Evolutionary conservation across 2,113 vertebrate genomes (phyloP), one percentile per base, ranked within the genome.

Genomic region (Hippocampus abdominalis): DNA sequence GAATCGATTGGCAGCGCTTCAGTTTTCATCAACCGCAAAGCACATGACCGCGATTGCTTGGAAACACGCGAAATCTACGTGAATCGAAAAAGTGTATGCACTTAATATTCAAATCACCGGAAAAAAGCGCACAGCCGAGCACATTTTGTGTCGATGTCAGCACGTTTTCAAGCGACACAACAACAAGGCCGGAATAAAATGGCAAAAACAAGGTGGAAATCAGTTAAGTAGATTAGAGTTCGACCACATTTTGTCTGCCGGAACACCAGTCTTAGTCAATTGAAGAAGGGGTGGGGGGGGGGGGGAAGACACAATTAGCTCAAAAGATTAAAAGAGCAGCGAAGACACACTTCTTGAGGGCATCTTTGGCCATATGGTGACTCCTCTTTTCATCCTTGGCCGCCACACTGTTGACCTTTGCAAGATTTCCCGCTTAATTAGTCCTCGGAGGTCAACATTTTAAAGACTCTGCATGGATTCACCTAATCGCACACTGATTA

Each of bases 301-400:
- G 36, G 66, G 66, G 68, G 18, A 70, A 66, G 46, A 77, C 74
- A 78, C 75, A 87, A 89, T 91, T 90, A 87, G 89, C 89, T 86
- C 82, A 75, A 83, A 71, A 89, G 91, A 90, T 89, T 89, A 89
- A 92, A 91, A 90, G 84, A 90, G 88, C 90, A 91, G 84, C 76
- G 76, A 88, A 87, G 89, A 90, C 75, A 77, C 80, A 79, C 72
- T 87, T 76, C 81, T 82, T 69, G 82, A 68, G 78, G 68, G 66
- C 80, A 87, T 84, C 72, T 84, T 82, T 64, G 68, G 81, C 85
- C 92, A 93, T 88, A 91, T 93, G 92, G 89, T 85, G 86, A 78
- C 88, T 81, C 80, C 89, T 85, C 81, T 91, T 81, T 84, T 86
- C 87, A 85, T 87, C 82, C 84, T 69, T 64, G 76, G 81, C 66